These are phyloP conservation scores for Ennomos erosarius DNA, from an alignment of 2,888 invertebrate genomes.

Conservation along the genomic window DNA sequence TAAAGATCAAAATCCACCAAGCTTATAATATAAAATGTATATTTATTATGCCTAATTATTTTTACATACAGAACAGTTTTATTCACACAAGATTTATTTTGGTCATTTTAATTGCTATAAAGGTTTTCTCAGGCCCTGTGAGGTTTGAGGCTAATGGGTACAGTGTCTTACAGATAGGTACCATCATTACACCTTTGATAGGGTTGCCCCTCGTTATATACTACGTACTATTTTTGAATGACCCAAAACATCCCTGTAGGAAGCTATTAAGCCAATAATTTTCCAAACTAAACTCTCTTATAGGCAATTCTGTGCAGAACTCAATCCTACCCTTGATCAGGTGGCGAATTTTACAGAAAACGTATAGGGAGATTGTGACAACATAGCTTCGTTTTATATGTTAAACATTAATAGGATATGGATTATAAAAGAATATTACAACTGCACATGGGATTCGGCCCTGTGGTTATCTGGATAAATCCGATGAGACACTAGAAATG, in stretches of 20 bases:
- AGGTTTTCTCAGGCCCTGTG: not conserved
- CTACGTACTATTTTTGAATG: slow-evolving; percentile 14
- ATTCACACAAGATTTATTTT: not conserved
- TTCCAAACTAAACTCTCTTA: slow-evolving; percentile 13
- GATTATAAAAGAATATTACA: too few species aligned
- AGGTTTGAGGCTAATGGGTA: slow-evolving; percentile 1
- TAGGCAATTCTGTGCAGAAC: slow-evolving; percentile 8
- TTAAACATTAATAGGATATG: too few species aligned
- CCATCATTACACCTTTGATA: slow-evolving; percentile 10
- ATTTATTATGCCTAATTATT: too few species aligned
- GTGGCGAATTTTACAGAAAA: not conserved
- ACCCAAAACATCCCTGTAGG: slow-evolving; percentile 11
- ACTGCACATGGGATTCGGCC: too few species aligned
- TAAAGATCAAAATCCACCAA: not conserved
- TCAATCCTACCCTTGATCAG: slow-evolving; percentile 1
- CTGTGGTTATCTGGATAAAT: too few species aligned
- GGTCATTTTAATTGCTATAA: not conserved
- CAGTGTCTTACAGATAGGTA: slow-evolving; percentile 1
- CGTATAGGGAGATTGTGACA: not conserved
- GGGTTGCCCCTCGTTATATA: slow-evolving; percentile 7
- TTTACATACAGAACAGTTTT: too few species aligned
- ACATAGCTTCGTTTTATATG: too few species aligned
- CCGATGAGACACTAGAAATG: not conserved
- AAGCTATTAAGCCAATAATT: slow-evolving; percentile 21
- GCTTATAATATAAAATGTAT: too few species aligned